Evolutionary conservation across 2,888 invertebrate genomes (phyloP), one percentile per base, ranked within the genome.

Genomic region (Cantharis flavilabris): DNA sequence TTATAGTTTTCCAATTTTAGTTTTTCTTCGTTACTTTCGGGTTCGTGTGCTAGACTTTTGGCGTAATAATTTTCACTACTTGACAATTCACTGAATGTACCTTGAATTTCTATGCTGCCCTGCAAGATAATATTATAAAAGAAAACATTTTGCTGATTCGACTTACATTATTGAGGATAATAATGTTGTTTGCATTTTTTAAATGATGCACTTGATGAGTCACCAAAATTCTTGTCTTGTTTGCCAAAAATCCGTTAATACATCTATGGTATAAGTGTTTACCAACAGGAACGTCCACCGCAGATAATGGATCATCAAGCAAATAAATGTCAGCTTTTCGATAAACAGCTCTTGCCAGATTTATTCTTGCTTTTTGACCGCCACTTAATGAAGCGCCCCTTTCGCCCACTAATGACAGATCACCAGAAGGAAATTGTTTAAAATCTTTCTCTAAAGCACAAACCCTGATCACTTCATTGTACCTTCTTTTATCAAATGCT

Each of bases 171-270:
- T 91, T 90, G 28, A 95, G 85, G 70, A 94, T 90, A 69, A 94
- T 87, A 70, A 95, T 93, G 49, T 90, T 90, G 84, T 94, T 92
- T 0, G 92, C 94, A 71, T 91, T 89, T 80, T 92, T 92, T 10
- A 95, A 88, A 86, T 94, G 94, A 84, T 97, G 96, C 14, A 96
- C 90, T 87, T 97, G 96, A 89, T 97, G 96, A 0, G 97, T 97
- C 77, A 96, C 94, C n/a, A 97, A 91, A 76, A 97, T 91, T 67
- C 94, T 90, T 0, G 95, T 94, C 84, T 93, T 93, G 5, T 91
- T 89, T 69, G 90, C 90, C 79, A 96, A 89, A 83, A 91, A 92
- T 0, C 91, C 92, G 81, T 91, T 91, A 79, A 96, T 94, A 84
- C 95, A 96, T 84, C 94, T 91, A 75, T 95, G 93, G 85, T 95